Base-by-base conservation (phyloP, 2,888 invertebrate genomes). In the Oegoconia quadripuncta region DNA sequence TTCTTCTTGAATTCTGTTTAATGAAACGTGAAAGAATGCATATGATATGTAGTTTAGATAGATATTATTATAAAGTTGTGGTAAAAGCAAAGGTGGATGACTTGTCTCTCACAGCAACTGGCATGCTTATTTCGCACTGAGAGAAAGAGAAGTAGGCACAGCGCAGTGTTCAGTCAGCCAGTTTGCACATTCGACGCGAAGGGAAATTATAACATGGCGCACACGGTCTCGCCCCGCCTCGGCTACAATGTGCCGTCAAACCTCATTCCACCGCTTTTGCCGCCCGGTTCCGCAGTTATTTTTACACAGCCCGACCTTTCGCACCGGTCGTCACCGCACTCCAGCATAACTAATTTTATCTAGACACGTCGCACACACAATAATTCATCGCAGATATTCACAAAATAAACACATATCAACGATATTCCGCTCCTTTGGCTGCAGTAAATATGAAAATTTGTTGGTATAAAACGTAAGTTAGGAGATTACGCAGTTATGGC, bases 281-380 rank as follows among this genome's bases (percentile, higher is more conserved):
- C 74, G 82, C 82, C 74, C 78, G 80, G 80, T 86, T 84, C 84
- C 86, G 87, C 84, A 82, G 84, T 84, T 87, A 87, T 87, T 86
- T 87, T 86, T 87, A 87, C 87, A 84, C 86, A 81, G 78, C 68
- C 80, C 84, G 83, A 86, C 84, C 86, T 86, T 84, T 86, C 83
- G 84, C 86, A 87, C 82, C 86, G 81, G 73, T 83, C 79, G 78
- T 81, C 80, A 84, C 81, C 74, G 74, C 83, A 84, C 83, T 82
- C 73, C 72, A 72, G 65, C 67, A 67, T 64, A 66, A 71, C 61
- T 56, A 64, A 65, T 68, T 73, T 70, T 65, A 64, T 71, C 64
- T 67, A 65, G 58, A 61, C 80, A 76, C 75, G 61, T 64, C 64
- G 70, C 83, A 84, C 83, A 73, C 84, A 82, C 81, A 66, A 69